A percentile compares a stretch with the other conserved stretches of the same genome.
phyloP scores from a whole-genome alignment of 2,888 invertebrate genomes.

The Hylaea fasciaria region DNA sequence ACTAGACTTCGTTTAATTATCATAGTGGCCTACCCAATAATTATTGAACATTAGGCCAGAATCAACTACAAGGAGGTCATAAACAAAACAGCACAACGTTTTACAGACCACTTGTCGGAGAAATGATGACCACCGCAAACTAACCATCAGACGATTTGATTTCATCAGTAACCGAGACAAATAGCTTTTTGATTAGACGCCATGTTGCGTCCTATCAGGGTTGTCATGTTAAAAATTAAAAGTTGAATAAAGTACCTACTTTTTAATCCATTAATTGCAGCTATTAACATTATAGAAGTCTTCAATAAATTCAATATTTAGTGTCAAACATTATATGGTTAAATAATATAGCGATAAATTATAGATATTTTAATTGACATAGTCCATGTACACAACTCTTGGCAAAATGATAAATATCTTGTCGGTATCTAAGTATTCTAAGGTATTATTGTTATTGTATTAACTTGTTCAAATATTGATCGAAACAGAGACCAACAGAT shows the following conservation, averaged over 20 bases:
- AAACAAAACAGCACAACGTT: neutral
- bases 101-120: constrained; percentile 19
- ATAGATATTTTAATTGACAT: no score
- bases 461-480: no score
- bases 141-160: constrained; percentile 30
- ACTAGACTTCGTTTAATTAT: neutral
- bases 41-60: neutral
- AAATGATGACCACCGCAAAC: constrained; percentile 27
- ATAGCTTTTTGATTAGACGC: constrained; percentile 55
- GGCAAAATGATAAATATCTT: no score
- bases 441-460: no score
- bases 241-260: neutral
- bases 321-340: no score
- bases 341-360: no score
- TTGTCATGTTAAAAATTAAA: constrained; percentile 8
- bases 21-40: neutral
- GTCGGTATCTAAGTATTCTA: no score
- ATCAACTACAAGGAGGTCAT: constrained; percentile 6
- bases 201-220: constrained; percentile 38
- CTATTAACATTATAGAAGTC: no score
- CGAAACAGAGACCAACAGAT: no score
- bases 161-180: constrained; percentile 54
- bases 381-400: no score
- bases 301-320: no score
- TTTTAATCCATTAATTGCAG: no score